Base-by-base conservation (phyloP, 1,140 invertebrate species). In the Trypoxylus dichotomus region DNA sequence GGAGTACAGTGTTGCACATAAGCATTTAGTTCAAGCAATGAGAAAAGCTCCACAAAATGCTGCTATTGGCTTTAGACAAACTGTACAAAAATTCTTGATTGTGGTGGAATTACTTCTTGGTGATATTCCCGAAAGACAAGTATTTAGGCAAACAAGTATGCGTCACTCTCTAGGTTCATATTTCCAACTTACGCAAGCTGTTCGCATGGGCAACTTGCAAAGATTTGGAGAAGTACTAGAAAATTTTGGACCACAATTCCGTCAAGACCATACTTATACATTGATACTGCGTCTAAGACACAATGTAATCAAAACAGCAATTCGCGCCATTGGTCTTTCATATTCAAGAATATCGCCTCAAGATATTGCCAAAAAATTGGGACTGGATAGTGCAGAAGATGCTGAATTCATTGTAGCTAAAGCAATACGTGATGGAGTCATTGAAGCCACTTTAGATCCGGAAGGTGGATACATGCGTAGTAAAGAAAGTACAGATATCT, bases 391-490 rank as follows among this genome's bases (percentile, higher is more conserved):
- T 10, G 93, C 96, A 2, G 96, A 98, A 85, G 98, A 99, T 91
- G 98, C 98, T 0, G 98, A 99, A 86, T 99, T 98, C 85, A 98
- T 99, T 85, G 97, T 99, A 0, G 97, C 98, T 0, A 99, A 99
- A 89, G 98, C 98, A n/a, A 99, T 99, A 76, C 89, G 97, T 73
- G 98, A 99, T 89, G 97, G 97, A 72, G 98, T 99, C 1, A 99
- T 99, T 86, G 97, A 99, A 87, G 98, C 98, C 0, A 97, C 93
- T 0, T 91, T 99, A 79, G 96, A 99, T 88, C 95, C 98, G 78
- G 96, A 97, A 85, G 93, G 95, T 80, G 96, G 97, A 19, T 99
- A 96, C 83, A 98, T 99, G 92, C 93, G 97, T 79, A 98, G 97
- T 82, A 98, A 98, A 85, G 97, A 99, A 86, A 97, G 95, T 58